Evolutionary conservation across 2,888 invertebrate species (phyloP), one percentile per base, ranked within the genome.

Genomic region (Agonopterix heracliana): DNA sequence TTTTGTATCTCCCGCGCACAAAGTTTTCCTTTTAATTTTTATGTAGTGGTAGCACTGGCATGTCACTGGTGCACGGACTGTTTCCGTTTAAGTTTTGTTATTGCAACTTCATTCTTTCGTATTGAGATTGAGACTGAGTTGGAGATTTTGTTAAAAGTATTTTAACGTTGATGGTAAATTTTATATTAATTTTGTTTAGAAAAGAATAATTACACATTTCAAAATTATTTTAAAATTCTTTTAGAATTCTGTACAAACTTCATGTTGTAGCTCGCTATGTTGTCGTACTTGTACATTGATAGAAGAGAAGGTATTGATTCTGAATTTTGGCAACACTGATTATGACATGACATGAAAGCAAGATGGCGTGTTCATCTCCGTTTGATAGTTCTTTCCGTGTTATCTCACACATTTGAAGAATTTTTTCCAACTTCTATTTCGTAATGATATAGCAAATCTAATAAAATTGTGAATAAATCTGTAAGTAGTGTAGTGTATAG

Each of bases 341-440:
- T 77, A 70, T 85, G 78, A 26, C n/a, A n/a, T n/a, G n/a, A 79
- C 77, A 78, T 78, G 78, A 83, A 83, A 83, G 85, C 85, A 89
- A 89, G 86, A 89, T 89, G 89, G 89, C 89, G 89, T 81, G 81
- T 82, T 85, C 83, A 81, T 86, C 88, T 86, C 81, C 74, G 81
- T 74, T 86, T 80, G 81, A 81, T 84, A 72, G 83, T 77, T 76
- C 79, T 78, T 65, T 68, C 78, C 75, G 82, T 76, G 79, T 75
- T 81, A 81, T 70, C 80, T 82, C 73, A 72, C 67, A 71, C 73
- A 71, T 75, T 77, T 75, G 65, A 75, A 80, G 75, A n/a, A 71
- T 81, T 76, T 76, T 74, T 78, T 71, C 67, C 72, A 77, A 75
- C 73, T 77, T 78, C 51, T 58, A 72, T 78, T 75, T 77, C 73